Evolutionary conservation across 2,888 invertebrate genomes (phyloP).

Genomic region (Lycocerus yunnanus): DNA sequence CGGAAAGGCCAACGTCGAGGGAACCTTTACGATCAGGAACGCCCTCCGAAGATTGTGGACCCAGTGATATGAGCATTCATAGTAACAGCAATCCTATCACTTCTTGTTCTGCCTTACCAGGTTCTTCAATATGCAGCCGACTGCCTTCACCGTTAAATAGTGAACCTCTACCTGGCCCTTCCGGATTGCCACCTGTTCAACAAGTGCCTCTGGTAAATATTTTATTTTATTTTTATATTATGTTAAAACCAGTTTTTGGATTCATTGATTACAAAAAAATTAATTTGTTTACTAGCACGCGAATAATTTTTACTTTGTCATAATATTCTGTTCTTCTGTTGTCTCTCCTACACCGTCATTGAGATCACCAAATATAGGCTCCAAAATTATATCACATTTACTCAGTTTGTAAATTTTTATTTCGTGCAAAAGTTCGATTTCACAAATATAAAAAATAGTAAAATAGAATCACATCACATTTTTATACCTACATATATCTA

Average conservation of each 20-base stretch:
- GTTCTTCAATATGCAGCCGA: conserved; percentile 60
- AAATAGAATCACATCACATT: no score
- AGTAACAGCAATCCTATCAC: conserved; percentile 57
- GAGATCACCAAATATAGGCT: not conserved
- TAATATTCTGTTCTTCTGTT: not conserved
- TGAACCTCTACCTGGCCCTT: conserved; percentile 79
- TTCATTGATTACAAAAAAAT: not conserved
- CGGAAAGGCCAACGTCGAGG: conserved; percentile 43
- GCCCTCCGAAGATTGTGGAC: conserved; percentile 53
- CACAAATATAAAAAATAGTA: no score
- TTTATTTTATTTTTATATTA: not conserved
- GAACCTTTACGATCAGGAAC: conserved; percentile 40
- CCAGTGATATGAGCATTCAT: conserved; percentile 62
- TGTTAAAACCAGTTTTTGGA: not conserved
- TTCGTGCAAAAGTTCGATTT: no score
- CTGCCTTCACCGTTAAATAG: conserved; percentile 69
- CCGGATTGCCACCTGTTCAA: conserved; percentile 83
- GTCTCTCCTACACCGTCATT: not conserved
- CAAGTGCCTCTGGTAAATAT: conserved; percentile 82
- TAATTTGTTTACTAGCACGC: not conserved
- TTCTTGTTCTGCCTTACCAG: conserved; percentile 58
- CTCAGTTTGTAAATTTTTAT: not conserved
- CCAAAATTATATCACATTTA: not conserved
- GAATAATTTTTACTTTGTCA: not conserved
- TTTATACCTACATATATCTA: no score